Evolutionary conservation across 2,113 vertebrate genomes (phyloP).

Genomic region (Gnathonemus echidnorhynchus): DNA sequence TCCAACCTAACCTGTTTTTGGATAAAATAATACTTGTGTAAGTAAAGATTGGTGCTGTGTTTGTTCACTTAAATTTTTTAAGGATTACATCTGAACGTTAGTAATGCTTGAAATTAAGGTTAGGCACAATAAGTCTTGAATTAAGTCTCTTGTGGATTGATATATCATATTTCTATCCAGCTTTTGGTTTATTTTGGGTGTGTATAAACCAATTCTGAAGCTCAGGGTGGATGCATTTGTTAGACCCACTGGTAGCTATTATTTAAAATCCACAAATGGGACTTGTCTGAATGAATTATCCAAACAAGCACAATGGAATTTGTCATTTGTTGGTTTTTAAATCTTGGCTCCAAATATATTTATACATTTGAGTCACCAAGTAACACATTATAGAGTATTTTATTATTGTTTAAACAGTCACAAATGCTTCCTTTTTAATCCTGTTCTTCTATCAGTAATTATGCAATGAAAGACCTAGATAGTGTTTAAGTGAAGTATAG

Average conservation of each 20-base stretch:
- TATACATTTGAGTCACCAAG: not conserved
- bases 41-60: not conserved
- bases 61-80: slow-evolving; percentile 4
- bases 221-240: not conserved
- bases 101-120: not conserved
- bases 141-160: slow-evolving; percentile 3
- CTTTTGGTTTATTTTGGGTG: not conserved
- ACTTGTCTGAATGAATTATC: not conserved
- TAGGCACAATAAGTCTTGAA: not conserved
- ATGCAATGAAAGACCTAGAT: not conserved
- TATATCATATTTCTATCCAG: not conserved
- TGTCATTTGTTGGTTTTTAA: not conserved
- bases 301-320: not conserved
- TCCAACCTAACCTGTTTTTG: not conserved
- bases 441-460: not conserved
- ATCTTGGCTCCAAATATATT: not conserved
- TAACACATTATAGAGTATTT: not conserved
- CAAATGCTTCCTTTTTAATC: not conserved
- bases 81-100: not conserved
- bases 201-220: not conserved
- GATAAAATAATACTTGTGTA: not conserved
- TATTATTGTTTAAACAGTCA: not conserved
- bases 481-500: not conserved
- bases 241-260: not conserved
- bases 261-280: not conserved